Evolutionary conservation across 2,888 invertebrate genomes (phyloP).

Genomic region (Thymelicus sylvestris): DNA sequence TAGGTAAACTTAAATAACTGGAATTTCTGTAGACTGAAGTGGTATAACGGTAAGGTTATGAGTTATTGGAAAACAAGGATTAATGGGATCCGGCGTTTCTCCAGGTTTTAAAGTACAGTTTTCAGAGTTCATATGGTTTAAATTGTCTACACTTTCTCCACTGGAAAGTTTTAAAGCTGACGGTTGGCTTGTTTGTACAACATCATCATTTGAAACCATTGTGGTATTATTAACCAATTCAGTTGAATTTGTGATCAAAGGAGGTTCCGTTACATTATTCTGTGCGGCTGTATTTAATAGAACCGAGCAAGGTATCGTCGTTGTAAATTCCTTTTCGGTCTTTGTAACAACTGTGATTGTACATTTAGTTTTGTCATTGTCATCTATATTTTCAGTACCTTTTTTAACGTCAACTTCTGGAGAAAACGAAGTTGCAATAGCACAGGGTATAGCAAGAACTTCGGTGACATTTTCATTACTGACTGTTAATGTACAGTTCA

Average conservation of each 20-base stretch:
- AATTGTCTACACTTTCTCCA: slow-evolving; percentile 43
- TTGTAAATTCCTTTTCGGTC: slow-evolving; percentile 71
- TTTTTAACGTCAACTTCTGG: slow-evolving; percentile 76
- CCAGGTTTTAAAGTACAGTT: slow-evolving; percentile 64
- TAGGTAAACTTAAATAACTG: background rate
- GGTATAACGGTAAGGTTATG: slow-evolving; percentile 75
- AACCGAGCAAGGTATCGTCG: slow-evolving; percentile 78
- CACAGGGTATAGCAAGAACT: slow-evolving; percentile 77
- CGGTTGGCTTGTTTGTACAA: slow-evolving; percentile 51
- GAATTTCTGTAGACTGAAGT: slow-evolving; percentile 42
- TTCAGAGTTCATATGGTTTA: slow-evolving; percentile 44
- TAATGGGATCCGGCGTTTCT: slow-evolving; percentile 70
- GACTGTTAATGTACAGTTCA: slow-evolving; percentile 78
- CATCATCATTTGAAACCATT: slow-evolving; percentile 40
- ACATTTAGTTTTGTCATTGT: slow-evolving; percentile 73
- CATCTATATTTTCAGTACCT: slow-evolving; percentile 53
- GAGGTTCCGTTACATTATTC: slow-evolving; percentile 78
- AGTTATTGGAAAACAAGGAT: slow-evolving; percentile 69
- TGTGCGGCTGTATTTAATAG: slow-evolving; percentile 76
- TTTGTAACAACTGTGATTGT: slow-evolving; percentile 75
- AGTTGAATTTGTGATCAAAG: slow-evolving; percentile 48
- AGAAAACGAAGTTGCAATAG: slow-evolving; percentile 79
- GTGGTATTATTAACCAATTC: slow-evolving; percentile 48
- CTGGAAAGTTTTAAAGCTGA: slow-evolving; percentile 54
- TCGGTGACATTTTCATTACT: slow-evolving; percentile 69